phyloP scores from a whole-genome alignment of 2,797 vertebrate species.

The Takifugu ocellatus region DNA sequence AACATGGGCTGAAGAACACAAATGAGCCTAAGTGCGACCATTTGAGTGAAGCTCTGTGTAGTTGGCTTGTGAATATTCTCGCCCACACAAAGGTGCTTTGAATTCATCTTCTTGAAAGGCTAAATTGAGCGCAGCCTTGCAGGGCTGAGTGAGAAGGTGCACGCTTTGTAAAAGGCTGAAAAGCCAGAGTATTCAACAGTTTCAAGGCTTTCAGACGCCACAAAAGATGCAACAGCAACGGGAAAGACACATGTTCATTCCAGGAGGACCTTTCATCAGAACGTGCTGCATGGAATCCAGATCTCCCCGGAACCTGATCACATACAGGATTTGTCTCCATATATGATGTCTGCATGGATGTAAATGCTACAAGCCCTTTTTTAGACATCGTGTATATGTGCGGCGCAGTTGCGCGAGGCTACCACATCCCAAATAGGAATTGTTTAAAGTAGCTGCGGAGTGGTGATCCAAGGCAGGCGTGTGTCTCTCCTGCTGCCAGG shows the following conservation, averaged over 20 bases:
- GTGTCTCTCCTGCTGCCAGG: background rate
- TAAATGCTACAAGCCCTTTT: conserved; percentile 26
- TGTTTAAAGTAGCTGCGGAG: conserved; percentile 41
- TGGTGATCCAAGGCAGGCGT: conserved; percentile 19
- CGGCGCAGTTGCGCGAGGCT: background rate
- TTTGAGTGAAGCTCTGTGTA: background rate
- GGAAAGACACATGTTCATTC: background rate
- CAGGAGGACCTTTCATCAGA: background rate
- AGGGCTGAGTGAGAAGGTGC: conserved; percentile 2
- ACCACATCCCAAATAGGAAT: conserved; percentile 39
- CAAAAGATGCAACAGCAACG: conserved; percentile 10
- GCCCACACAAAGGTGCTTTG: background rate
- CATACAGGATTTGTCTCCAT: conserved; percentile 12
- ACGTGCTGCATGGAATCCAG: background rate
- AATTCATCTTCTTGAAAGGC: background rate
- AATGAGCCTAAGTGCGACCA: too few species aligned
- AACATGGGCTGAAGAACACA: too few species aligned
- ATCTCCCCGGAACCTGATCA: background rate
- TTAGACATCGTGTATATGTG: conserved; percentile 27
- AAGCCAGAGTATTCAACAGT: conserved; percentile 6
- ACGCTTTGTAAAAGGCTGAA: conserved; percentile 16
- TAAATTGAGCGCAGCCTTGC: conserved; percentile 8
- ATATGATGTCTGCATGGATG: conserved; percentile 19
- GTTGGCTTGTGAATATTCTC: background rate
- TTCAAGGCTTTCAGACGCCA: conserved; percentile 17